Base-by-base conservation (phyloP, 2,888 invertebrate genomes). In the Gasteruption jaculator region DNA sequence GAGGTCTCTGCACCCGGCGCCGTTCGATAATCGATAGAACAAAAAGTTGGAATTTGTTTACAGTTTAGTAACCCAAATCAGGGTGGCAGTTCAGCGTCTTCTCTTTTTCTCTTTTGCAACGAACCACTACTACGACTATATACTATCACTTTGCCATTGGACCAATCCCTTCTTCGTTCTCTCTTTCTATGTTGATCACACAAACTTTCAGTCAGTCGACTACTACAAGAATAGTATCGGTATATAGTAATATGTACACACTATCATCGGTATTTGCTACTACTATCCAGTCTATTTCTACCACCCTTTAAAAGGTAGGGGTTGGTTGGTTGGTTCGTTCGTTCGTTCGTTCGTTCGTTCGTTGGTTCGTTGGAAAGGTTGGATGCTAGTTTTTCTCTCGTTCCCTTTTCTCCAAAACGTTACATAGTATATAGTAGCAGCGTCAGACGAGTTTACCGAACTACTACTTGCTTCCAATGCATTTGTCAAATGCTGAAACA, bases 41-140 rank as follows among this genome's bases (percentile, higher is more conserved):
- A 63, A 65, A 64, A 61, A 58, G 56, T 59, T 49, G 40, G 60
- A 62, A 66, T 67, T 65, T 67, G 66, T 67, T 67, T 67, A 67
- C 65, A 64, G 64, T 63, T 66, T 66, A 60, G 64, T 65, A 66
- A 66, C 64, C 65, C 61, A 65, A 66, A 65, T 66, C 60, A 54
- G 57, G 52, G 54, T 46, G 48, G 51, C 46, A 47, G 50, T 49
- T 48, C 52, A 38, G 41, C 52, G 40, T n/a, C 31, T 40, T 22
- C 16, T 31, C 29, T 29, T 40, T 40, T 46, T 33, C 30, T 18
- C 24, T 19, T 37, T 26, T 26, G 21, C 41, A 27, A 10, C 19
- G 11, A 14, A 16, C 22, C 21, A 26, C n/a, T 25, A 11, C 14
- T 30, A 21, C 15, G 16, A 7, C 41, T 20, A 30, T 36, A 41